Percentiles rank a stretch among this genome's conserved stretches.
phyloP scores from a whole-genome alignment of 2,113 vertebrate genomes.

The Myotis brandtii region DNA sequence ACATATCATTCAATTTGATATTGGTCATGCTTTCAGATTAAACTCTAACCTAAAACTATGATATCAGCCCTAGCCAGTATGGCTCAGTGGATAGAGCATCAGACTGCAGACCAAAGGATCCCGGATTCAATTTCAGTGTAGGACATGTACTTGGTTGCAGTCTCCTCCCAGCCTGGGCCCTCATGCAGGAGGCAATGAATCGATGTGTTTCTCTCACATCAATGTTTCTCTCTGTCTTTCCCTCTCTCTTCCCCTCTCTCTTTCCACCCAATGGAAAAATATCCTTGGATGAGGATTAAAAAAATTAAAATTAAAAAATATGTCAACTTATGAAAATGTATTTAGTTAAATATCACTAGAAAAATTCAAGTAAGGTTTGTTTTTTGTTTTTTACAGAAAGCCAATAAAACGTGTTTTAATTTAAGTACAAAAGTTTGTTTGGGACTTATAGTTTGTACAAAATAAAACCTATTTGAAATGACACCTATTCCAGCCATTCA shows the following conservation, averaged over 20 bases:
- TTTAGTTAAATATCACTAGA: constrained; percentile 38
- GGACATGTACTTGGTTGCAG: too few species aligned
- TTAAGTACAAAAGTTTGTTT: constrained; percentile 35
- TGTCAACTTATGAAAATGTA: background rate
- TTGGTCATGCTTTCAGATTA: background rate
- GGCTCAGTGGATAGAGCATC: too few species aligned
- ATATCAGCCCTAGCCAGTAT: background rate
- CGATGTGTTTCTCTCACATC: too few species aligned
- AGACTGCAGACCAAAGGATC: too few species aligned
- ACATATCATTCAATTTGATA: background rate
- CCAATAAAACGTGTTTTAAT: constrained; percentile 27
- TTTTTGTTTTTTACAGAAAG: background rate
- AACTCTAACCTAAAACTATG: constrained; percentile 8
- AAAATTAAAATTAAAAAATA: too few species aligned
- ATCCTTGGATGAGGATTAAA: too few species aligned
- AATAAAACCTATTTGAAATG: background rate
- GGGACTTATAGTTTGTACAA: background rate
- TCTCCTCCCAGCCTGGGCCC: too few species aligned
- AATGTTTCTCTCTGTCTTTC: too few species aligned
- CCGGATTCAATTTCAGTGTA: too few species aligned
- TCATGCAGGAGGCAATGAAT: too few species aligned
- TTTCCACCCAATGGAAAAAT: too few species aligned
- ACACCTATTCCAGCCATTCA: background rate
- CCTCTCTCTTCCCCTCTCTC: too few species aligned
- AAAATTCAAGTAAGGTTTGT: constrained; percentile 2